These are phyloP conservation scores for Platorchestia sp. DNA, from an alignment of 1,140 invertebrate species.

Conservation along the genomic window DNA sequence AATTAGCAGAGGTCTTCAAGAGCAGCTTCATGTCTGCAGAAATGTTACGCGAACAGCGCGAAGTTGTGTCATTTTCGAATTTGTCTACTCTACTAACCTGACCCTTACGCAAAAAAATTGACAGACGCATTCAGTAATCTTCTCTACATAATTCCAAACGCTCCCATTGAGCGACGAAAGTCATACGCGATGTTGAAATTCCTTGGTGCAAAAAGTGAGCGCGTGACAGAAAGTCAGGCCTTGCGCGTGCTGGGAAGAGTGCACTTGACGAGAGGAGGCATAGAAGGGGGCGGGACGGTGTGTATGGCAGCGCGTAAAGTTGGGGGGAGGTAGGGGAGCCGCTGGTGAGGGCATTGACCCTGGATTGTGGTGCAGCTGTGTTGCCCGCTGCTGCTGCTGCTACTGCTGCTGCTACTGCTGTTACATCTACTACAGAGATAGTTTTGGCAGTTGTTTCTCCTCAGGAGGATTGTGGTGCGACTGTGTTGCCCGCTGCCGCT, in stretches of 20 bases:
- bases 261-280: not conserved
- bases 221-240: not conserved
- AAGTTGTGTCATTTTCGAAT: too few species aligned
- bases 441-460: not conserved
- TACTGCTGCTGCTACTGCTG: slow-evolving; percentile 56
- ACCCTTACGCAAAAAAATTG: too few species aligned
- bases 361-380: slow-evolving; percentile 55
- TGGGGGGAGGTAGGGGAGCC: slow-evolving; percentile 39
- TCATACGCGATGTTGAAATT: too few species aligned
- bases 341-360: slow-evolving; percentile 58
- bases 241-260: not conserved
- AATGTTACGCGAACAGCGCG: too few species aligned
- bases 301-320: slow-evolving; percentile 58
- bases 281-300: slow-evolving; percentile 58
- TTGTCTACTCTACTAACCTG: too few species aligned
- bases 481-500: too few species aligned
- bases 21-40: too few species aligned
- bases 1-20: too few species aligned
- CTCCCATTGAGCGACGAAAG: too few species aligned
- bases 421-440: not conserved
- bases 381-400: slow-evolving; percentile 50
- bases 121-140: too few species aligned
- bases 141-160: too few species aligned
- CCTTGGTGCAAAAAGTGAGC: not conserved
- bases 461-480: too few species aligned